Percentiles rank a stretch among this genome's conserved stretches.
These are phyloP conservation scores for Danio rerio DNA, from an alignment of 2,113 vertebrate genomes.

Conservation along the genomic window GRCz12tu NC_133176.1:12774501-12775000, in stretches of 20 bases:
- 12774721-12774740: conserved; percentile 78
- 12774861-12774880: no score
- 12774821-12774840: no score
- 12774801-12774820: neutral
- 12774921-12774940: no score
- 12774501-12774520: no score
- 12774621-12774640: conserved; percentile 94
- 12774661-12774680: conserved; percentile 75
- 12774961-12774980: no score
- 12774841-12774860: neutral
- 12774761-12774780: neutral
- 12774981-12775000: no score
- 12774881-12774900: no score
- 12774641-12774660: conserved; percentile 84
- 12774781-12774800: neutral
- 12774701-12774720: conserved; percentile 79
- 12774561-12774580: no score
- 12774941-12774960: no score
- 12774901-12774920: no score
- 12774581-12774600: conserved; percentile 81
- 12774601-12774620: conserved; percentile 88
- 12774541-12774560: no score
- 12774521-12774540: no score
- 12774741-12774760: conserved; percentile 74
- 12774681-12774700: conserved; percentile 84